Evolutionary conservation across 30 jellyfish, hydroid and myxozoan species (phyloP), one percentile per base, ranked within the genome.

Genomic region (Turritopsis dohrnii): DNA sequence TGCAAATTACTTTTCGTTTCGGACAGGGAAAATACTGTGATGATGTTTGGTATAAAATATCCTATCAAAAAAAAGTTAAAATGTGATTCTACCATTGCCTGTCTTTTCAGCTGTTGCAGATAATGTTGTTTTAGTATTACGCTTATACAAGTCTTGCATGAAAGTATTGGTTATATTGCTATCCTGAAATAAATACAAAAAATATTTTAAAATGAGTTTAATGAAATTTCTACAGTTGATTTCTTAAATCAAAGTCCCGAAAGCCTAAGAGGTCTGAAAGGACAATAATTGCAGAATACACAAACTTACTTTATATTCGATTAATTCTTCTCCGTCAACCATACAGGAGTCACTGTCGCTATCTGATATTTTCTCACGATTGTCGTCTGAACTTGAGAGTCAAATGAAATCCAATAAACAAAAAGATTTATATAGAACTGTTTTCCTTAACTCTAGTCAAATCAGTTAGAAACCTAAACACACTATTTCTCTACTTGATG

Each of bases 121-220:
- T 41, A 79, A 16, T 22, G 74, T 66, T 52, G 71, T 91, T 52
- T 71, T 72, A 20, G 53, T 22, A 16, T 21, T 73, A 27, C 74
- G 84, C 24, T 84, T 54, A 72, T 94, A 94, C 86, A 94, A 28
- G 80, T 52, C 76, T 76, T 89, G 96, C 96, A 94, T 94, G 16
- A 96, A 94, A 74, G 75, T 84, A 88, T 94, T 94, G 52, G 89
- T 86, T 76, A 80, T 53, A 66, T 94, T 94, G 23, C 94, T 94
- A 73, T 94, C 96, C 99, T 94, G 69, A 20, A 76, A 53, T 21
- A 41, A 69, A 52, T 13, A 24, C 1, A 13, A 28, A 29, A 75
- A 71, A 53, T n/a, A 7, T 1, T 21, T 1, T n/a, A 30, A 21
- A 41, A 41, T 41, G 60, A 41, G 60, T 41, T 41, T 5, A 41